A percentile compares a stretch with the other conserved stretches of the same genome.
phyloP scores from a whole-genome alignment of 1,140 invertebrate genomes.

The Drosophila mojavensis region DNA sequence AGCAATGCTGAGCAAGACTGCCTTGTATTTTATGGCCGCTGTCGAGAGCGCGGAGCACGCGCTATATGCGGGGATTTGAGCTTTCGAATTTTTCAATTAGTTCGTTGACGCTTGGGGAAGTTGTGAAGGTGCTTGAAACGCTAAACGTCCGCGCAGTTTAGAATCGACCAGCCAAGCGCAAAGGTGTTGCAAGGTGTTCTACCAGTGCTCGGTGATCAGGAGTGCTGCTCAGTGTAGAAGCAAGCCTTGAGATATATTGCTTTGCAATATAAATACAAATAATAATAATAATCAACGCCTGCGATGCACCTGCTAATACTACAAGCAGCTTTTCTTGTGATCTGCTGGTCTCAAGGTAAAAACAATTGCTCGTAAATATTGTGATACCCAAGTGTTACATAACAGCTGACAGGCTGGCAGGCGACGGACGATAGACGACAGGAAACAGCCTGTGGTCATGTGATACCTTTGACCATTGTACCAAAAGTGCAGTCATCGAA shows the following conservation, averaged over 20 bases:
- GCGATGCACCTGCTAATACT: slow-evolving; percentile 54
- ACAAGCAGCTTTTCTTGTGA: slow-evolving; percentile 46
- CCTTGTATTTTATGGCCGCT: slow-evolving; percentile 21
- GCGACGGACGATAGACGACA: too few relatives aligned
- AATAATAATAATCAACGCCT: background rate
- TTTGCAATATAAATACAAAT: background rate
- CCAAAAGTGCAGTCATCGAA: slow-evolving; percentile 31
- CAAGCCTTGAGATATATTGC: slow-evolving; percentile 11
- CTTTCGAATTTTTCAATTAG: slow-evolving; percentile 81
- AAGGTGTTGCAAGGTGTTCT: slow-evolving; percentile 51
- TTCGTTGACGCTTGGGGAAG: slow-evolving; percentile 79
- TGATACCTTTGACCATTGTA: slow-evolving; percentile 30
- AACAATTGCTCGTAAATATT: background rate
- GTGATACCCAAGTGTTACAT: slow-evolving; percentile 12
- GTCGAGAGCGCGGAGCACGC: slow-evolving; percentile 57
- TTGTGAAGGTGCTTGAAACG: slow-evolving; percentile 72
- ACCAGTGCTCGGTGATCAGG: slow-evolving; percentile 28
- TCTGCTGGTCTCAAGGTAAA: slow-evolving; percentile 70
- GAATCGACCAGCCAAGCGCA: slow-evolving; percentile 68
- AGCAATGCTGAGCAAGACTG: background rate
- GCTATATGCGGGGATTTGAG: slow-evolving; percentile 71
- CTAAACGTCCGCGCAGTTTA: slow-evolving; percentile 69
- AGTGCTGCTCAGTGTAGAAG: slow-evolving; percentile 14
- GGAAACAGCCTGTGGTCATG: slow-evolving; percentile 20
- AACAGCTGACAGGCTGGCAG: background rate